phyloP scores from a whole-genome alignment of 2,113 vertebrate species.

The Thalassoma bifasciatum region DNA sequence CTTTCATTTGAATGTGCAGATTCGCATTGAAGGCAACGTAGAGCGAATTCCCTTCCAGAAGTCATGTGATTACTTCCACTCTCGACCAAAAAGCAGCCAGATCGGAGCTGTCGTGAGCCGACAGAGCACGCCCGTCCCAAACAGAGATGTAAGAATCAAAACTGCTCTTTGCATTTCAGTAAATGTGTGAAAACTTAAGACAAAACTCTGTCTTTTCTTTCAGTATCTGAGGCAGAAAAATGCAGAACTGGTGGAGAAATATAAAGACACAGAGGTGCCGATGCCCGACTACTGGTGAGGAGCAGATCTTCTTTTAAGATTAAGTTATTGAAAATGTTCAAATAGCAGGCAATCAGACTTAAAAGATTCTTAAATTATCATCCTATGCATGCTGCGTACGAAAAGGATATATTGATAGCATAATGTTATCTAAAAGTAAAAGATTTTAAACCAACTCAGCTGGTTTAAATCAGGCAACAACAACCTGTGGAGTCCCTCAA shows the following conservation, averaged over 20 bases:
- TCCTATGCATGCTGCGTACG: no score
- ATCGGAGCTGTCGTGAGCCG: slow-evolving; percentile 90
- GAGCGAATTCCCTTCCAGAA: slow-evolving; percentile 84
- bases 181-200: rapidly evolving
- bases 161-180: rapidly evolving
- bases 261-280: slow-evolving; percentile 85
- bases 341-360: no score
- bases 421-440: no score
- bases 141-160: slow-evolving; percentile 85
- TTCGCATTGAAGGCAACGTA: slow-evolving; percentile 91
- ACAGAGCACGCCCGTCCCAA: slow-evolving; percentile 88
- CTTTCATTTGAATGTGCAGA: slow-evolving; percentile 68
- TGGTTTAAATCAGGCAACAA: no score
- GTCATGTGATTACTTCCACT: slow-evolving; percentile 89
- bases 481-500: no score
- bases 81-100: slow-evolving; percentile 92
- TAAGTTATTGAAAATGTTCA: no score
- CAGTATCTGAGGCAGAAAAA: slow-evolving; percentile 90
- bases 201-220: not conserved
- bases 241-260: slow-evolving; percentile 86
- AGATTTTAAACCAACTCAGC: no score
- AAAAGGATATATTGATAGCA: no score
- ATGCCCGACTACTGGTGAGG: slow-evolving; percentile 92
- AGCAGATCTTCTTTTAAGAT: no score
- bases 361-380: no score